Base-by-base conservation (phyloP, 2,113 vertebrate species). In the Pterocles burchelli region DNA sequence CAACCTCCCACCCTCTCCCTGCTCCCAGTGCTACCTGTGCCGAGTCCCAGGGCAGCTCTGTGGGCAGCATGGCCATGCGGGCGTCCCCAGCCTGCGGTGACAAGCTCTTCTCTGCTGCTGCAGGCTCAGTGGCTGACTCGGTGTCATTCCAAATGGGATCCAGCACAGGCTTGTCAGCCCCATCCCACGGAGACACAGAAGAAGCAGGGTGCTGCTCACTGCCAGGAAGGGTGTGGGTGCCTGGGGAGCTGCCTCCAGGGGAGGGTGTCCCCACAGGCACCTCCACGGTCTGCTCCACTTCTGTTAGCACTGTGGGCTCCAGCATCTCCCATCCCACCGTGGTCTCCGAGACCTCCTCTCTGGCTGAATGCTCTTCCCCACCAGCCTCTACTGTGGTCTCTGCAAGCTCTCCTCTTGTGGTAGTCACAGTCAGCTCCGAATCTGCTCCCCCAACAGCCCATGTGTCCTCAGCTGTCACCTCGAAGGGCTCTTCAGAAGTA, bases 1-100 rank as follows among this genome's bases (percentile, higher is more conserved):
- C 49, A 34, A 10, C 18, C 15, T 43, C 49, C 9, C 54, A 57
- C 8, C 62, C 18, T 16, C 33, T 29, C 71, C 58, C 43, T 36
- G n/a, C 25, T 89, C 45, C 65, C 95, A 55, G 51, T 3, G 28
- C 9, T 95, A 98, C 98, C 98, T 98, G 98, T 52, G 97, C 92
- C 0, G 98, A 97, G 57, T 97, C 97, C 98, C 97, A 98, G 38
- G 98, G 97, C 57, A 90, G 68, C 88, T 97, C 96, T 4, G 98
- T 98, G 1, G 96, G 96, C 45, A 95, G 91, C 77, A 66, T 3
- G 5, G 90, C 73, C 31, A 85, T 8, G 31, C 36, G 95, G 26
- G 80, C 72, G 8, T 96, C 97, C 79, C 88, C 96, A 59, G 95
- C 66, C 87, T 57, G 93, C 2, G 94, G 93, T 34, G 94, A 93